Conservation (phyloP, 2,113 vertebrate genomes). For the Mungos mungo region DNA sequence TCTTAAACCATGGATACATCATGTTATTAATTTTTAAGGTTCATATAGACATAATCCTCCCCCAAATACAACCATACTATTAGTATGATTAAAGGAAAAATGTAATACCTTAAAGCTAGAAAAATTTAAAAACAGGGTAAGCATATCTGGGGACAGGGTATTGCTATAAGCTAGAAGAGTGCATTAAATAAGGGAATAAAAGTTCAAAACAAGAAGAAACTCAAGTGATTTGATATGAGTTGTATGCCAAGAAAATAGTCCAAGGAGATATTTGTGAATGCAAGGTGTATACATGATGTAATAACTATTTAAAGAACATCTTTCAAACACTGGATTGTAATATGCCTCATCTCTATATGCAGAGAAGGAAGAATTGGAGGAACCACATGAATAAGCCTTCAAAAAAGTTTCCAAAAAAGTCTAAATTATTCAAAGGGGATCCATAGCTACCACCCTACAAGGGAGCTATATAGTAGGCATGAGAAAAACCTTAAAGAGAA, state of each 20-base stretch:
- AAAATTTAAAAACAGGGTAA: neutral
- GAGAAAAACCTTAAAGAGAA: neutral
- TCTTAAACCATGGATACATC: neutral
- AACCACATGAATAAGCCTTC: neutral
- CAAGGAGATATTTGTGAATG: neutral
- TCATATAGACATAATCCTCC: neutral
- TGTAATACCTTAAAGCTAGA: neutral
- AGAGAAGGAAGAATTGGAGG: neutral
- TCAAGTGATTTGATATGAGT: neutral
- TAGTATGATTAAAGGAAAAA: neutral
- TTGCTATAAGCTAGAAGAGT: neutral
- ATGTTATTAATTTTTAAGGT: neutral
- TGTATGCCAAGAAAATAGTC: neutral
- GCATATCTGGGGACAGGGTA: neutral
- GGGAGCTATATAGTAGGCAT: neutral
- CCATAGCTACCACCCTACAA: neutral
- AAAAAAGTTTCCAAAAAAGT: neutral
- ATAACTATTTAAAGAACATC: constrained; percentile 2
- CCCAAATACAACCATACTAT: neutral
- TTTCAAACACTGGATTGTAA: neutral
- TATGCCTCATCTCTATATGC: neutral
- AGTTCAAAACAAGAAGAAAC: constrained; percentile 1
- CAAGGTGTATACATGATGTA: neutral
- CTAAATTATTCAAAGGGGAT: neutral
- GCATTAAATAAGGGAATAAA: neutral